Base-by-base conservation (phyloP, 2,888 invertebrate genomes). In the Hetaerina titia region DNA sequence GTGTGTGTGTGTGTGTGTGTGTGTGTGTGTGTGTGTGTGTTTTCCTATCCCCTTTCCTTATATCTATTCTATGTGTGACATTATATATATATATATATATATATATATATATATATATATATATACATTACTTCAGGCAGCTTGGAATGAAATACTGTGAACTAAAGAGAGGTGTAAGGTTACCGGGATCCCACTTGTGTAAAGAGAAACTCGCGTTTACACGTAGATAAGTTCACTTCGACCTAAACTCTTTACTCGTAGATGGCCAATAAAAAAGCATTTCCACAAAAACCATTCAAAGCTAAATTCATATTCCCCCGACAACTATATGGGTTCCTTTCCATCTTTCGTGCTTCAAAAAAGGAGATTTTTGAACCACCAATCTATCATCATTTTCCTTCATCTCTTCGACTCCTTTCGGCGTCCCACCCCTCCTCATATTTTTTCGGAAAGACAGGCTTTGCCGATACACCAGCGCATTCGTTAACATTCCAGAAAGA, bases 301-400 rank as follows among this genome's bases (percentile, higher is more conserved):
- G 92, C 74, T 56, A 92, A 92, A 92, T 74, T 92, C 92, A 92
- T 92, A 92, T 74, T 92, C 69, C 92, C 56, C 69, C 92, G 69
- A 92, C 92, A 92, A 74, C 69, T 92, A 56, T 92, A 92, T 31
- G 69, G 69, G 92, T 45, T 74, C 56, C 92, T 92, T 81, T 56
- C 92, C 69, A 56, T 22, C 56, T 90, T 90, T 92, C 69, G 45
- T 74, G 22, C 56, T 60, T 74, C 74, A 17, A 31, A 74, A 92
- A 69, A 92, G 56, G 64, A 31, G 2, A 31, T 81, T 81, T 90
- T 64, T 64, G 22, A 90, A 64, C 90, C 64, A 7, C 92, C 92
- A 92, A 92, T 92, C 92, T 92, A 92, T 92, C 92, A 92, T 92
- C 92, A 92, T 92, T 92, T 92, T 92, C 92, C 92, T 92, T 69